Percentiles rank a stretch among this genome's conserved stretches.
Conservation (phyloP, 2,888 invertebrate species). For the Biston betularia region DNA sequence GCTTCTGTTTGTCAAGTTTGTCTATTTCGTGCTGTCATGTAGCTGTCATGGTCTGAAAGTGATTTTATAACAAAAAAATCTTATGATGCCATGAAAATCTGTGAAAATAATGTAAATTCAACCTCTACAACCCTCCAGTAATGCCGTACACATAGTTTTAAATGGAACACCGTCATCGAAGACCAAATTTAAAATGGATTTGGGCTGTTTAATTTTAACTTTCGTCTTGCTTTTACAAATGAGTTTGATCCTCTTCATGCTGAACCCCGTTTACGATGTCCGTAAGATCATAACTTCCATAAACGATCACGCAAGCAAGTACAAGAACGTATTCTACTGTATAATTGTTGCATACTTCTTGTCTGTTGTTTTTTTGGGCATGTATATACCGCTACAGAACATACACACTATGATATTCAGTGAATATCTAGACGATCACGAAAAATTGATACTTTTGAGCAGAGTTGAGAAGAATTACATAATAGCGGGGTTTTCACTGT, state of each 20-base stretch:
- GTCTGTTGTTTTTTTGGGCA: slow-evolving; percentile 67
- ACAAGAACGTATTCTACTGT: slow-evolving; percentile 53
- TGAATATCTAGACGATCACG: slow-evolving; percentile 51
- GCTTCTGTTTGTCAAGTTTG: neutral
- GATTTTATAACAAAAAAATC: neutral
- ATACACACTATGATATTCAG: slow-evolving; percentile 60
- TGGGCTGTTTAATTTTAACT: slow-evolving; percentile 59
- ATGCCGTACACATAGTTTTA: slow-evolving; percentile 3
- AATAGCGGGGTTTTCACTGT: slow-evolving; percentile 76
- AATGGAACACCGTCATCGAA: slow-evolving; percentile 27
- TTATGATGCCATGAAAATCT: neutral
- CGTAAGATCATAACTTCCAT: slow-evolving; percentile 58
- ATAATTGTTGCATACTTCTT: slow-evolving; percentile 57
- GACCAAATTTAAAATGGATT: slow-evolving; percentile 63
- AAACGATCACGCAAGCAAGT: slow-evolving; percentile 46
- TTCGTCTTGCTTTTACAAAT: slow-evolving; percentile 69
- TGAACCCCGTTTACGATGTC: slow-evolving; percentile 71
- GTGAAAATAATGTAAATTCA: neutral
- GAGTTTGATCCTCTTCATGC: slow-evolving; percentile 62
- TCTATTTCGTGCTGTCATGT: neutral
- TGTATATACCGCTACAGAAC: slow-evolving; percentile 66
- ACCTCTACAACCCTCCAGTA: neutral
- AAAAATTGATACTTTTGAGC: slow-evolving; percentile 61
- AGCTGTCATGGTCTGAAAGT: neutral
- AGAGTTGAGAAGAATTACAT: slow-evolving; percentile 72